phyloP scores from a whole-genome alignment of 2,113 vertebrate genomes.

The Solea senegalensis region DNA sequence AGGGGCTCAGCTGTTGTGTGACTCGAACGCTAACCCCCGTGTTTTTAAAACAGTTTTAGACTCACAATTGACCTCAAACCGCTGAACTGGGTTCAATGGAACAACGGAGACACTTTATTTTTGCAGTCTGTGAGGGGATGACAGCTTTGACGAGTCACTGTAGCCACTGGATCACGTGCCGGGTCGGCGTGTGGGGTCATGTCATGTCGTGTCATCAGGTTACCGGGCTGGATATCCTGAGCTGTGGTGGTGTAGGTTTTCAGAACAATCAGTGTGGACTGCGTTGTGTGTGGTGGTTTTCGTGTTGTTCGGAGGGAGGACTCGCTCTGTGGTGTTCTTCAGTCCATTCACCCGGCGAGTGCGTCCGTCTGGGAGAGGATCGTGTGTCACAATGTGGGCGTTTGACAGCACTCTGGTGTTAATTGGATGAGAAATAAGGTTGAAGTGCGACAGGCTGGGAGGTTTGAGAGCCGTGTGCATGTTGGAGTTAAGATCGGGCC shows the following conservation, averaged over 20 bases:
- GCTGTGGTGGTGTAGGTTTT: slow-evolving; percentile 30
- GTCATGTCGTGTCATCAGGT: slow-evolving; percentile 53
- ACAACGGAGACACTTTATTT: slow-evolving; percentile 32
- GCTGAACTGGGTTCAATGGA: slow-evolving; percentile 9
- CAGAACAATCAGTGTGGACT: slow-evolving; percentile 36
- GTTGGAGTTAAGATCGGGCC: too few species aligned
- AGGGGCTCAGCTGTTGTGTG: slow-evolving; percentile 39
- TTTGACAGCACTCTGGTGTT: slow-evolving; percentile 30
- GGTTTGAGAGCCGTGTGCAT: not conserved
- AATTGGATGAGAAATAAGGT: slow-evolving; percentile 32
- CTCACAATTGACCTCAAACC: slow-evolving; percentile 12
- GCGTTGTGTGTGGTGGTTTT: slow-evolving; percentile 37
- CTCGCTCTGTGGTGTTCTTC: not conserved
- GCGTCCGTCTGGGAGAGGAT: slow-evolving; percentile 17
- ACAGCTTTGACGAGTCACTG: slow-evolving; percentile 17
- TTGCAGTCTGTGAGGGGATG: slow-evolving; percentile 14
- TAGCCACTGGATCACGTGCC: slow-evolving; percentile 46
- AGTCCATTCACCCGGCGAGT: not conserved
- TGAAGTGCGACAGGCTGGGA: slow-evolving; percentile 3
- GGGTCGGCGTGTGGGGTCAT: slow-evolving; percentile 60
- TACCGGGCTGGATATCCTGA: slow-evolving; percentile 44
- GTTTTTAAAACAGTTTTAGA: slow-evolving; percentile 28
- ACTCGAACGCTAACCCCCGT: not conserved
- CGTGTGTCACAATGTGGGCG: slow-evolving; percentile 7
- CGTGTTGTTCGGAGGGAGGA: slow-evolving; percentile 9